phyloP scores from a whole-genome alignment of 1,140 invertebrate genomes.

The Bombus superbus region DNA sequence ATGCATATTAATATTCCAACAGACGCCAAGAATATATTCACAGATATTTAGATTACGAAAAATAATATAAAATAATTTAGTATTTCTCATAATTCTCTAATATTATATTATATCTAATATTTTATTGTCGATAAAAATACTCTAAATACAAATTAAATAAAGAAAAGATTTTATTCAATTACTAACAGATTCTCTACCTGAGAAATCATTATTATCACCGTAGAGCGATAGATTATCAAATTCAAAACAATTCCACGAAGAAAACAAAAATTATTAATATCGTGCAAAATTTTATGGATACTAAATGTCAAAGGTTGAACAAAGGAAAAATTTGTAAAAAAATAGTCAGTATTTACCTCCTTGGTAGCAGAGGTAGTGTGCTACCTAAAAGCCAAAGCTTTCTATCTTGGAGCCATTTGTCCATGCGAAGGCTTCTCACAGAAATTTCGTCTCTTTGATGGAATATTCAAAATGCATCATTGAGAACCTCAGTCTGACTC shows the following conservation, averaged over 20 bases:
- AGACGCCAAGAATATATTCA: neutral
- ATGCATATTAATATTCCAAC: neutral
- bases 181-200: neutral
- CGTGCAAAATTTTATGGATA: neutral
- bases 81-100: neutral
- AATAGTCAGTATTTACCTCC: slow-evolving; percentile 84
- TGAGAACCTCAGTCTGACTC: neutral
- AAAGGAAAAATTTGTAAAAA: neutral
- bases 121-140: neutral
- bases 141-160: neutral
- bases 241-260: neutral
- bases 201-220: no score
- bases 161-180: neutral
- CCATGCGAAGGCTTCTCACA: slow-evolving; percentile 85
- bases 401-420: slow-evolving; percentile 94
- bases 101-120: neutral
- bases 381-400: slow-evolving; percentile 94
- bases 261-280: neutral
- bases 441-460: slow-evolving; percentile 24
- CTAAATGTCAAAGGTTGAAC: neutral
- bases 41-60: neutral
- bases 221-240: neutral
- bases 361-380: slow-evolving; percentile 90
- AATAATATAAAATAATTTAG: neutral
- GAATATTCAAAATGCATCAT: slow-evolving; percentile 33